Percentiles rank a stretch among this genome's conserved stretches.
phyloP scores from a whole-genome alignment of 2,888 invertebrate genomes.

The Caradrina clavipalpis region DNA sequence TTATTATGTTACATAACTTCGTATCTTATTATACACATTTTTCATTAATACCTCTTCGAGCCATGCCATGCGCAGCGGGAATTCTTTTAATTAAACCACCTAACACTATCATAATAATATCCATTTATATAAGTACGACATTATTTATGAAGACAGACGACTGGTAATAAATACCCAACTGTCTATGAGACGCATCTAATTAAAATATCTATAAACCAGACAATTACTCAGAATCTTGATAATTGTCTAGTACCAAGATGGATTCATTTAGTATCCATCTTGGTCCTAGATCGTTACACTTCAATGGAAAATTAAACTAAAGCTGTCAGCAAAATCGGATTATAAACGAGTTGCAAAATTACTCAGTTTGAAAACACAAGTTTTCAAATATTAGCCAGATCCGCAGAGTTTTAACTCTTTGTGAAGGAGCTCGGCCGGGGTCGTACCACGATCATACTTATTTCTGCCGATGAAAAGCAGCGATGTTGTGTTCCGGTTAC shows the following conservation, averaged over 20 bases:
- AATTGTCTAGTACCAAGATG: not conserved
- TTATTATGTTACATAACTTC: not conserved
- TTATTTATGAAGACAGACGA: conserved; percentile 20
- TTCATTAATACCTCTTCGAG: not conserved
- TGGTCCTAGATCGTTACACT: not conserved
- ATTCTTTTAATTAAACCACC: conserved; percentile 33
- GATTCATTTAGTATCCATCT: not conserved
- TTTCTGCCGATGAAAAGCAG: too few species aligned
- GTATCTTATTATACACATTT: not conserved
- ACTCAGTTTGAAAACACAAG: conserved; percentile 19
- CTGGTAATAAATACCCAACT: conserved; percentile 16
- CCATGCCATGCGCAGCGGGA: conserved; percentile 19
- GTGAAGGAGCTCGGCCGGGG: too few species aligned
- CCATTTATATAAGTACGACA: not conserved
- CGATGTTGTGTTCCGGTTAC: too few species aligned
- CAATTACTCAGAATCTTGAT: not conserved
- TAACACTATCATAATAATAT: conserved; percentile 12
- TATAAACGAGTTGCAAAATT: not conserved
- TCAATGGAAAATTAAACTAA: not conserved
- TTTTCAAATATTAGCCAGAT: not conserved
- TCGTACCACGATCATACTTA: too few species aligned
- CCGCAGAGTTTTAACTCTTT: conserved; percentile 13
- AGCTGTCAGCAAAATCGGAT: not conserved
- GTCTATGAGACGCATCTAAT: conserved; percentile 16
- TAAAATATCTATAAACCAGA: conserved; percentile 13